These are phyloP conservation scores for Ips nitidus DNA, from an alignment of 1,140 invertebrate genomes.

Conservation along the genomic window DNA sequence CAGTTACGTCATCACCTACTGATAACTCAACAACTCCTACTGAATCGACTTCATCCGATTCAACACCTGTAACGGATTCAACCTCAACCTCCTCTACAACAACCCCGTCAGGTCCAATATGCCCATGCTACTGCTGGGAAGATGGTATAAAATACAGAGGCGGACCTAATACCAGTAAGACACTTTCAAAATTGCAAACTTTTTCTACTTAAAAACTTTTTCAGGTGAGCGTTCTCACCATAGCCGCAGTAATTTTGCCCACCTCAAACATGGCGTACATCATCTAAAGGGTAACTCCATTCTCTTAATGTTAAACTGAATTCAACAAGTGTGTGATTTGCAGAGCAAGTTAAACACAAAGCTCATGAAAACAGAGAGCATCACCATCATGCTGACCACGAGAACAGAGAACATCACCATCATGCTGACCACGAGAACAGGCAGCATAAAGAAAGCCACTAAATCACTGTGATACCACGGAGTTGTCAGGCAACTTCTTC, in stretches of 20 bases:
- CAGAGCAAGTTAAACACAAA: constrained; percentile 13
- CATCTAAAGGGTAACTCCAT: background rate
- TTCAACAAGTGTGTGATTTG: background rate
- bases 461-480: constrained; percentile 7
- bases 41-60: background rate
- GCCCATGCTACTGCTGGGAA: background rate
- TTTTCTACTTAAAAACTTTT: background rate
- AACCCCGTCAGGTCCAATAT: background rate
- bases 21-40: background rate
- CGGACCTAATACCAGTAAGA: background rate
- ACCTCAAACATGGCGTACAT: background rate
- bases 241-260: background rate
- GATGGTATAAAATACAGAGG: constrained; percentile 1
- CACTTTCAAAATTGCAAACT: background rate
- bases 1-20: background rate
- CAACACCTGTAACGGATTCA: background rate
- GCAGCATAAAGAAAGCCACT: constrained; percentile 11
- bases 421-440: constrained; percentile 15
- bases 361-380: constrained; percentile 22
- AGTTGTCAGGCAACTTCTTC: background rate
- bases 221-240: background rate
- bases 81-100: too few species aligned
- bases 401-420: background rate
- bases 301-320: background rate
- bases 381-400: background rate